Conservation (phyloP, 2,797 vertebrate species). For the Spizella passerina region DNA sequence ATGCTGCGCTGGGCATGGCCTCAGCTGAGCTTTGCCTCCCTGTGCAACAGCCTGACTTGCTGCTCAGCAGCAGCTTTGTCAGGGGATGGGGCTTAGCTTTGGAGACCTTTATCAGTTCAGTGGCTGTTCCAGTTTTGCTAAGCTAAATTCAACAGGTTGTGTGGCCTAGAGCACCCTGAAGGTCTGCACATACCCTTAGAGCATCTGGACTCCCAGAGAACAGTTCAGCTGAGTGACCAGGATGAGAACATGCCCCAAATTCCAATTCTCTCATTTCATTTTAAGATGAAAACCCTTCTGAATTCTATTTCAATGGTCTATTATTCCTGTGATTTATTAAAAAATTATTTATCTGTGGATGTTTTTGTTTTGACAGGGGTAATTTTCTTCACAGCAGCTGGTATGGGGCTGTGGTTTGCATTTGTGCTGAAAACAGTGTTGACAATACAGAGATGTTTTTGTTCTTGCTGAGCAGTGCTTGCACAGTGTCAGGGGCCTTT, state of each 20-base stretch:
- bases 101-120: not conserved
- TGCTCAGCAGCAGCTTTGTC: not conserved
- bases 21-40: not conserved
- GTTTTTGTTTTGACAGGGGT: not conserved
- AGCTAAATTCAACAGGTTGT: not conserved
- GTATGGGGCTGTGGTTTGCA: not conserved
- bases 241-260: not conserved
- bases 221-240: not conserved
- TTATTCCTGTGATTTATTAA: not conserved
- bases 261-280: not conserved
- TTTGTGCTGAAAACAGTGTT: not conserved
- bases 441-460: not conserved
- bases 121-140: not conserved
- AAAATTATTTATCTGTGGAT: not conserved
- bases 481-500: not conserved
- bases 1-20: rapidly evolving
- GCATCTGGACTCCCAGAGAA: not conserved
- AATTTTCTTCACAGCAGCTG: not conserved
- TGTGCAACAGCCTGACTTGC: not conserved
- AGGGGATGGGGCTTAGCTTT: not conserved
- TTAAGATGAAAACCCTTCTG: not conserved
- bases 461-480: not conserved
- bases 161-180: no score
- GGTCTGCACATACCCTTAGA: not conserved
- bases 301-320: not conserved